Evolutionary conservation across 1,140 invertebrate genomes (phyloP).

Genomic region (Pseudomyrmex flavicornis): DNA sequence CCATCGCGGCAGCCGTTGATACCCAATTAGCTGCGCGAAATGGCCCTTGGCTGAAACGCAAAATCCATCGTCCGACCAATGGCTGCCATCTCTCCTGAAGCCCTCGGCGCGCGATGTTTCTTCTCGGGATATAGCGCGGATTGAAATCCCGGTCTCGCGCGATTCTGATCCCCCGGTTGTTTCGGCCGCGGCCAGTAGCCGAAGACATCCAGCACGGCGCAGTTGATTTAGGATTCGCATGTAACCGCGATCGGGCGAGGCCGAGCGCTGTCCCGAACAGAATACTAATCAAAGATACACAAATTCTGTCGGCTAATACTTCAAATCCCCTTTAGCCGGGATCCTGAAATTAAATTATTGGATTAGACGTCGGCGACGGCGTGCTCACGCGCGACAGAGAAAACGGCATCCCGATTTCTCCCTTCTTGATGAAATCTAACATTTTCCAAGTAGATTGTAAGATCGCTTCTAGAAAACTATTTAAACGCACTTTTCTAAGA

Average conservation of each 20-base stretch:
- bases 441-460: constrained; percentile 40
- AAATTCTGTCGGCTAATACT: constrained; percentile 85
- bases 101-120: constrained; percentile 56
- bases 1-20: constrained; percentile 29
- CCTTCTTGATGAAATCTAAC: background rate
- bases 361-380: constrained; percentile 81
- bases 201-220: constrained; percentile 61
- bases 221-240: constrained; percentile 83
- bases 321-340: constrained; percentile 84
- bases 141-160: constrained; percentile 64
- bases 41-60: constrained; percentile 37
- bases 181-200: constrained; percentile 49
- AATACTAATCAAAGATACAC: constrained; percentile 86
- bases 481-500: constrained; percentile 22
- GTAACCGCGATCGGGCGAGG: constrained; percentile 82
- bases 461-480: constrained; percentile 6
- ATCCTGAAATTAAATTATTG: constrained; percentile 85
- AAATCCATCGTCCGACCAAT: constrained; percentile 61
- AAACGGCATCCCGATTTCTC: background rate
- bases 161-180: constrained; percentile 58
- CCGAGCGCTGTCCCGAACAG: constrained; percentile 78
- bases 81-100: constrained; percentile 32
- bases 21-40: constrained; percentile 56
- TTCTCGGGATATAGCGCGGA: constrained; percentile 65
- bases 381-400: constrained; percentile 40